Conservation (phyloP, 2,888 invertebrate species). For the Chaetoderma sp. region DNA sequence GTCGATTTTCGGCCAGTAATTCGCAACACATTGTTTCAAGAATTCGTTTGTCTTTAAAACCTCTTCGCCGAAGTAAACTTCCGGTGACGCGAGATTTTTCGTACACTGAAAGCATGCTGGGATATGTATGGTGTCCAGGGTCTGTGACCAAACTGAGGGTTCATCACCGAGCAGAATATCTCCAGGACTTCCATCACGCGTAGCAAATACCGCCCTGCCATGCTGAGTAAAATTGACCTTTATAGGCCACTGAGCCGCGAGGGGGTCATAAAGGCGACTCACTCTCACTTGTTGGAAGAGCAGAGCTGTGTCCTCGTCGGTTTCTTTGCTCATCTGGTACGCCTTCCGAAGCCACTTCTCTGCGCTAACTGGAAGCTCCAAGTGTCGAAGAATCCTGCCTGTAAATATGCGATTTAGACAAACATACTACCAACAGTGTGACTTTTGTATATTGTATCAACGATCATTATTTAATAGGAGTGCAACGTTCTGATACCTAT, state of each 20-base stretch:
- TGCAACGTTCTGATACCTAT: too few relatives aligned
- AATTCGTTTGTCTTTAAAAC: conserved; percentile 33
- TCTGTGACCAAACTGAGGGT: conserved; percentile 47
- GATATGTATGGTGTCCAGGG: conserved; percentile 39
- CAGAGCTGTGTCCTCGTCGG: conserved; percentile 37
- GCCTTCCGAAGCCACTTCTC: conserved; percentile 46
- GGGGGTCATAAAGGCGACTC: conserved; percentile 42
- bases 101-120: conserved; percentile 48
- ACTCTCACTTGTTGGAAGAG: conserved; percentile 47
- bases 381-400: conserved; percentile 41
- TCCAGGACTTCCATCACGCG: conserved; percentile 32
- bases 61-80: conserved; percentile 42
- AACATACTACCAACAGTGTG: too few relatives aligned
- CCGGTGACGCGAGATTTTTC: conserved; percentile 43
- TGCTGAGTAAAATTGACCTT: conserved; percentile 39
- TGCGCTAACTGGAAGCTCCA: conserved; percentile 43
- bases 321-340: conserved; percentile 28
- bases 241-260: conserved; percentile 39
- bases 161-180: conserved; percentile 45
- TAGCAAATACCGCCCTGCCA: conserved; percentile 41
- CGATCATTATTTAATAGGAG: too few relatives aligned
- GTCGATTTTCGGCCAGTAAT: conserved; percentile 41
- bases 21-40: conserved; percentile 38
- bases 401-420: conserved; percentile 14
- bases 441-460: too few relatives aligned